Conservation (phyloP, 2,888 invertebrate species). For the Tachystola acroxantha region DNA sequence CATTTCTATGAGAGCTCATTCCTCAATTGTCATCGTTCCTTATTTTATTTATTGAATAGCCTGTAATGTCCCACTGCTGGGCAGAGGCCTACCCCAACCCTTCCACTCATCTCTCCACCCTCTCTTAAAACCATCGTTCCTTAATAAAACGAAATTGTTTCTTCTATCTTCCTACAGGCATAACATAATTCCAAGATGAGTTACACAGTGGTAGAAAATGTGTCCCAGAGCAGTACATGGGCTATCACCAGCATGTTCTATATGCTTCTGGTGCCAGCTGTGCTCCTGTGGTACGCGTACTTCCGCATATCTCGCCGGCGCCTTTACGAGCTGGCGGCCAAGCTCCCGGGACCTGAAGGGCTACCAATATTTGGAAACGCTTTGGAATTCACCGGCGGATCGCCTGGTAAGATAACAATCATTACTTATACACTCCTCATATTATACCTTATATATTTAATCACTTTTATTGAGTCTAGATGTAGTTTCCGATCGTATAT, state of each 20-base stretch:
- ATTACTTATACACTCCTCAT: neutral
- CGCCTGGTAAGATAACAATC: slow-evolving; percentile 77
- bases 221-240: slow-evolving; percentile 43
- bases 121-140: no score
- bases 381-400: slow-evolving; percentile 84
- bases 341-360: slow-evolving; percentile 85
- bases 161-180: slow-evolving; percentile 14
- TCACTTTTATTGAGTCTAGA: no score
- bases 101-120: no score
- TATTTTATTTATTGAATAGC: no score
- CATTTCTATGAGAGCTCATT: no score
- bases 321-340: slow-evolving; percentile 83
- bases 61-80: no score
- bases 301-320: slow-evolving; percentile 86
- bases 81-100: no score
- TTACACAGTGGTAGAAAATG: slow-evolving; percentile 59
- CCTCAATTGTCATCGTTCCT: no score
- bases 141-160: no score
- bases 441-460: no score
- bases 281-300: slow-evolving; percentile 85
- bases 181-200: slow-evolving; percentile 40
- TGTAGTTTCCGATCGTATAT: no score
- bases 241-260: slow-evolving; percentile 84
- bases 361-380: slow-evolving; percentile 87
- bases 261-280: slow-evolving; percentile 83